Conservation (phyloP, 2,888 invertebrate genomes). For the Choristoneura rosaceana region DNA sequence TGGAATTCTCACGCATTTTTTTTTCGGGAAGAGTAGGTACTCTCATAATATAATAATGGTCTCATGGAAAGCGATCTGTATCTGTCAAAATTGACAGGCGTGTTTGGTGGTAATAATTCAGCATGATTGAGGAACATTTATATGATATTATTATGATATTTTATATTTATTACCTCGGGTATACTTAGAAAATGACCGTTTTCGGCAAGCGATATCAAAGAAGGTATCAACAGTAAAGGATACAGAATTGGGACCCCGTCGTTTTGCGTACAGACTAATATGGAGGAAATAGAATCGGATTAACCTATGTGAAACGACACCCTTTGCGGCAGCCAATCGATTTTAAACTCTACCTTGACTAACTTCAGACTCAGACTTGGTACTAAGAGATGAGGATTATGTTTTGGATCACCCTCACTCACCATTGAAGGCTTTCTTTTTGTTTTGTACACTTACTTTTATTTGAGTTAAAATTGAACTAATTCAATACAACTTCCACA, state of each 20-base stretch:
- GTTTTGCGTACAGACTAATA: conserved; percentile 51
- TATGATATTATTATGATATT: too few species aligned
- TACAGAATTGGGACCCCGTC: conserved; percentile 31
- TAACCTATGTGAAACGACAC: conserved; percentile 46
- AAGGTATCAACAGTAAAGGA: conserved; percentile 13
- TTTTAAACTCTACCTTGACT: conserved; percentile 24
- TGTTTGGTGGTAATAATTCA: not conserved
- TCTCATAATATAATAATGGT: not conserved
- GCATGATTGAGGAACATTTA: not conserved
- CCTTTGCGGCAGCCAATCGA: conserved; percentile 7
- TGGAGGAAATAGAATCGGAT: conserved; percentile 62
- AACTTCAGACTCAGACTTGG: too few species aligned
- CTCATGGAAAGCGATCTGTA: not conserved
- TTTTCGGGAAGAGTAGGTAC: not conserved
- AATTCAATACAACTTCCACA: conserved; percentile 4
- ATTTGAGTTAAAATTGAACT: conserved; percentile 20
- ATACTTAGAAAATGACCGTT: not conserved
- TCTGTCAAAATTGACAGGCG: not conserved
- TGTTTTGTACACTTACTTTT: conserved; percentile 23
- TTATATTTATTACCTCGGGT: too few species aligned
- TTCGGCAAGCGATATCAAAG: conserved; percentile 5
- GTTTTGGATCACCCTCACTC: conserved; percentile 11
- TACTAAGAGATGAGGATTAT: conserved; percentile 12
- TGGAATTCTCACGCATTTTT: not conserved
- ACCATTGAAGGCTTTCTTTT: conserved; percentile 18